Conservation (phyloP, 2,797 vertebrate genomes). For the Acropternis orthonyx region DNA sequence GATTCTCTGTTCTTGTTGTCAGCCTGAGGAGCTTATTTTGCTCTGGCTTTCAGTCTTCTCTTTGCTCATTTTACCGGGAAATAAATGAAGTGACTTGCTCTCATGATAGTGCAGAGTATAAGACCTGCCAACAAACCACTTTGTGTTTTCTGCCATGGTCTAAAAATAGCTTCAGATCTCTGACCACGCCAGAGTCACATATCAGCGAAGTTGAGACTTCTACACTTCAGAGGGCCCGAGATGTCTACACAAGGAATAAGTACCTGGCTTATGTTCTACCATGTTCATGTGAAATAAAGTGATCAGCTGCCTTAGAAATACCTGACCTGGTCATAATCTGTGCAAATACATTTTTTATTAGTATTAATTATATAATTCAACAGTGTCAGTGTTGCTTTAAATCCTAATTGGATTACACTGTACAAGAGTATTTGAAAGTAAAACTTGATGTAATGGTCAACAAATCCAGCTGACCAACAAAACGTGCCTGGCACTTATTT, state of each 20-base stretch:
- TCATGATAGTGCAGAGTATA: background rate
- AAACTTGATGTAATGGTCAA: background rate
- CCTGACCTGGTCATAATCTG: background rate
- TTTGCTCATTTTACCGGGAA: background rate
- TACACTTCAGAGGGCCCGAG: constrained; percentile 26
- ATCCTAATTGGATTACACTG: background rate
- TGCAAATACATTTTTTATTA: background rate
- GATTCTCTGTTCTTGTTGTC: background rate
- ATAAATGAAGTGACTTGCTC: constrained; percentile 24
- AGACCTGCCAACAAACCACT: constrained; percentile 36
- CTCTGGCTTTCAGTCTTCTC: background rate
- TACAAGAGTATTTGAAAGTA: background rate
- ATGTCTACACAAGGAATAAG: constrained; percentile 19
- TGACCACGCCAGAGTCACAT: constrained; percentile 42
- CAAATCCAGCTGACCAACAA: constrained; percentile 14
- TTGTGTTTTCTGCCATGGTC: constrained; percentile 37
- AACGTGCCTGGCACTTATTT: constrained; percentile 36
- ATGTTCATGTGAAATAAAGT: background rate
- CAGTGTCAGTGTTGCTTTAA: background rate
- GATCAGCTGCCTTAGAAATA: background rate
- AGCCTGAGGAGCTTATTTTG: background rate
- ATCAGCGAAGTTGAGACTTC: constrained; percentile 23
- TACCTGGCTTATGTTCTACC: background rate
- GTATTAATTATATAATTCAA: background rate
- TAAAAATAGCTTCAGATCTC: constrained; percentile 74